Percentiles rank a stretch among this genome's conserved stretches.
phyloP scores from a whole-genome alignment of 2,113 vertebrate species.

The Micronycteris hirsuta region DNA sequence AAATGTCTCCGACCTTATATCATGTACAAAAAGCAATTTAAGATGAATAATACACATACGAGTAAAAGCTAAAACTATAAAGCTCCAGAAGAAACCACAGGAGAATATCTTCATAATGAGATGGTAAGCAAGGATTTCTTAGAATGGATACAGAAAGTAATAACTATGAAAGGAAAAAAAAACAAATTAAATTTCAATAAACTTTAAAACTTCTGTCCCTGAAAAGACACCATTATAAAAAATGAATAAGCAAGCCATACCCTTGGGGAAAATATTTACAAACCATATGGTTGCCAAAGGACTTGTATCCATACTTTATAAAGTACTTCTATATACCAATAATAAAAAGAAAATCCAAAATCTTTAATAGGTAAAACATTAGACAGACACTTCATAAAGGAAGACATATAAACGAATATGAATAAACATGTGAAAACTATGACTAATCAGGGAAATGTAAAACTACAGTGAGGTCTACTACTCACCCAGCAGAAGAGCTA shows the following conservation, averaged over 20 bases:
- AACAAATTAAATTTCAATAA: neutral
- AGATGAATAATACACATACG: neutral
- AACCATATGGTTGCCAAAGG: neutral
- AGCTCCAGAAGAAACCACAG: neutral
- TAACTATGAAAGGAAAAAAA: neutral
- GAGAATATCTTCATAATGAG: neutral
- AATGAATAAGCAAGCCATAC: neutral
- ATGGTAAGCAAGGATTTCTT: neutral
- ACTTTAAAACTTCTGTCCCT: conserved; percentile 14
- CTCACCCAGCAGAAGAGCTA: neutral
- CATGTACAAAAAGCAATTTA: neutral
- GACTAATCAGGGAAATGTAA: neutral
- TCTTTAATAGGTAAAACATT: neutral
- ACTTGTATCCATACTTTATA: neutral
- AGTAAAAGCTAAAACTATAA: neutral
- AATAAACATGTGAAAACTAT: neutral
- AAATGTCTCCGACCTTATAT: neutral
- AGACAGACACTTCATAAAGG: neutral
- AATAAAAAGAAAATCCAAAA: neutral
- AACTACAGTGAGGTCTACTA: neutral
- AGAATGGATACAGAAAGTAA: neutral
- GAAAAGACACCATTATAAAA: neutral
- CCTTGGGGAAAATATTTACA: neutral
- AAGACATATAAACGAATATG: neutral
- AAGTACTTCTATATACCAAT: neutral